These are phyloP conservation scores for Erythrocebus patas DNA, from an alignment of 2,113 vertebrate genomes.

Conservation along the genomic window DNA sequence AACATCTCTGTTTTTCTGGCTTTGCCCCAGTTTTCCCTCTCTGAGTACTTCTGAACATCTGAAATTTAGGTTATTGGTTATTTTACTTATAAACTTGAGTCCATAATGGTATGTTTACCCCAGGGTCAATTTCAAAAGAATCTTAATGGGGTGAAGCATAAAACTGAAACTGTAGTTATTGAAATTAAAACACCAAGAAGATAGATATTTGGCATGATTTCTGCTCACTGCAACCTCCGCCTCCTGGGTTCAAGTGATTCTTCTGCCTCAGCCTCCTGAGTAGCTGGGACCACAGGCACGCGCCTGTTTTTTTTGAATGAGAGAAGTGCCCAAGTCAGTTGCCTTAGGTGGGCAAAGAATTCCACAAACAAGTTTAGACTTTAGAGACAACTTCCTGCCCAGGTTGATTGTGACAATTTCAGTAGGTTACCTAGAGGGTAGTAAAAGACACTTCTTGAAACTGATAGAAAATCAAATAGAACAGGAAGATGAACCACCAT, in stretches of 20 bases:
- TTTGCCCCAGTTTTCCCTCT: neutral
- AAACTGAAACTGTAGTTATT: neutral
- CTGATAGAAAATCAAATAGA: neutral
- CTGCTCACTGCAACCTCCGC: no score
- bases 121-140: neutral
- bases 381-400: neutral
- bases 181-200: neutral
- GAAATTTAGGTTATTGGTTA: conserved; percentile 40
- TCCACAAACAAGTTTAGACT: neutral
- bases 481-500: neutral
- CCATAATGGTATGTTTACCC: neutral
- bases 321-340: neutral
- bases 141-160: neutral
- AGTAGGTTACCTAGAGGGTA: neutral
- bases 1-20: neutral
- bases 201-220: neutral
- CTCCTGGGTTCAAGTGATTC: no score
- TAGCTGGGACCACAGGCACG: no score
- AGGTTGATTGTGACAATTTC: neutral
- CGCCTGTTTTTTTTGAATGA: no score
- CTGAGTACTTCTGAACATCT: conserved; percentile 16
- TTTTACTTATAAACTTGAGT: conserved; percentile 44
- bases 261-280: no score
- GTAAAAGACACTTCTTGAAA: neutral
- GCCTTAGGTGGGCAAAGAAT: neutral